Evolutionary conservation across 2,888 invertebrate genomes (phyloP), one percentile per base, ranked within the genome.

Genomic region (Trissonchulus latispiculum): DNA sequence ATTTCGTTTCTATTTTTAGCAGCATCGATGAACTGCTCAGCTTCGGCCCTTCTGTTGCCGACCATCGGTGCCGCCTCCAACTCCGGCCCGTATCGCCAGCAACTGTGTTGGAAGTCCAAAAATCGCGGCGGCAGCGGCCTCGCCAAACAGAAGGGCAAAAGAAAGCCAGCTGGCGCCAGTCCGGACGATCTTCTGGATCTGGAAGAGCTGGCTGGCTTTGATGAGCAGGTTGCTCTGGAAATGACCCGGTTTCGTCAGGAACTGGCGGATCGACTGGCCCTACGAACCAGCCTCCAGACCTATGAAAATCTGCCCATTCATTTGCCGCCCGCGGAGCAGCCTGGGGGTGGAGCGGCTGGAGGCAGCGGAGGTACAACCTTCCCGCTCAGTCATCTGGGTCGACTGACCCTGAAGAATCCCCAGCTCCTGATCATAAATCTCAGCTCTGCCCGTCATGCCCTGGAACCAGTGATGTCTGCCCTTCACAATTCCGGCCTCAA

Each of bases 381-480:
- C 2, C 71, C 48, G 35, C 35, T 80, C 73, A 77, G 78, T 2
- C 75, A 75, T 36, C 64, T 80, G 18, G 79, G 77, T 18, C 74
- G 79, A 36, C 76, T 80, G 2, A 72, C 78, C 1, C 64, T 80
- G 61, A 79, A 80, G 70, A 77, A 73, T 29, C 76, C 80, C 1
- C 75, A 78, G 23, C 77, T 79, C 75, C 77, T 80, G 28, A 77
- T 79, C 76, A 77, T 80, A 66, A 80, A 80, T 67, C 8, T 29
- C 33, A 32, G 33, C 35, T 15, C 35, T 32, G 31, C 32, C 8
- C 37, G n/a, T 18, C 18, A 31, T 35, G 36, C 2, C 2, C 3
- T 71, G 23, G 15, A n/a, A n/a, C 62, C 36, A 29, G 36, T 61
- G 8, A 62, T 28, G 32, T 61, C 15, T 8, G 71, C 61, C 18